Evolutionary conservation across 2,797 vertebrate species (phyloP), one percentile per base, ranked within the genome.

Genomic region (Melanotaenia trifasciata): DNA sequence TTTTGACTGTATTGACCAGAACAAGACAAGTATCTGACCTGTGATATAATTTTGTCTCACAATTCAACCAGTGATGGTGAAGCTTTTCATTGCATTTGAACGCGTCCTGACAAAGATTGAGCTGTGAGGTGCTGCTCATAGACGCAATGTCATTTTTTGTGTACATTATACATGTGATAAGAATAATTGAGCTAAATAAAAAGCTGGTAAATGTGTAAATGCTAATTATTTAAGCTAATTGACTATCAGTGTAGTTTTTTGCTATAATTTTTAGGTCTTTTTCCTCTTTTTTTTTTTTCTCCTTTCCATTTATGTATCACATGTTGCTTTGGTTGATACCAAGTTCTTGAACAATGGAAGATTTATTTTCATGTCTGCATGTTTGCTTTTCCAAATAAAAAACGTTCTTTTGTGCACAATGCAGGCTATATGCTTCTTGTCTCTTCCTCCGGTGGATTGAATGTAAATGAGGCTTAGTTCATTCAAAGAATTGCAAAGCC

Each of bases 401-500:
- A 54, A 51, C 0, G 11, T 38, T 64, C 13, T 67, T 12, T 50
- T 60, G 33, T 57, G 16, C 38, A 57, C 24, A 38, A 6, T 30
- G 63, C 62, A 12, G 7, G 22, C 45, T 64, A 11, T 28, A 22
- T 43, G 20, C 16, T 10, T 5, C 9, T 0, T 36, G 67, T 61
- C 40, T 68, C 32, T 53, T 35, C 45, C 11, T 51, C 59, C 45
- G 58, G 30, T 51, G 57, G 33, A 62, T 63, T 28, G 61, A 81
- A 80, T 86, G 67, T 69, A 81, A 87, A 88, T 89, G 63, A 79
- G 76, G 11, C 79, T 64, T 30, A 81, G 81, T 90, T 87, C 90
- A 91, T 93, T 93, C 84, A 93, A 79, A 90, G 85, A 88, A 88
- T 85, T 76, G 62, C 72, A 68, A 72, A 59, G 56, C 85, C 81